Base-by-base conservation (phyloP, 2,888 invertebrate genomes). In the Drosophila ezoana region DNA sequence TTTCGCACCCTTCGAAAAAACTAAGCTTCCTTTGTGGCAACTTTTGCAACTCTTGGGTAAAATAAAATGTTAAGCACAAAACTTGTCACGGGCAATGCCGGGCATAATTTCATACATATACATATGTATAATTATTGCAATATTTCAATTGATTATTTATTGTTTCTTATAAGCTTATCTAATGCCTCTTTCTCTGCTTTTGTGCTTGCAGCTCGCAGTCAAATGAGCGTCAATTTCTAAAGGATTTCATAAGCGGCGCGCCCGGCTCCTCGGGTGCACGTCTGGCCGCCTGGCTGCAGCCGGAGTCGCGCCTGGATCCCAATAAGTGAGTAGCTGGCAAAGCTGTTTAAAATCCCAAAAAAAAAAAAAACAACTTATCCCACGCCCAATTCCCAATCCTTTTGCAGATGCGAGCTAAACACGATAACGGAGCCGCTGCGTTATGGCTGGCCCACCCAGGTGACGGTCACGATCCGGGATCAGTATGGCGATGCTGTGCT, bases 201-300 rank as follows among this genome's bases (percentile, higher is more conserved):
- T 43, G 14, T 56, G 4, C 33, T 93, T 93, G 78, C 91, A 97
- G 97, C 86, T 95, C 95, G 77, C 96, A 97, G 89, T 97, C 98
- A 28, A 98, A 98, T 91, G 98, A 98, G 91, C 94, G 97, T 6
- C 95, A 97, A 73, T 99, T 99, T 92, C 94, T 99, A 56, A 95
- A 97, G 64, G 98, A 99, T 91, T 97, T 99, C 91, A 97, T 99
- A 52, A 94, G 95, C 35, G 97, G 98, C 61, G 95, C 95, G 0
- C 95, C 96, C 18, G 96, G 96, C 10, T 94, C 95, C 0, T 97
- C 97, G 1, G 99, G 99, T 0, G 98, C 98, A 4, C 94, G 98
- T 57, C 93, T 99, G 76, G 98, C 98, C 0, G 95, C 97, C 90
- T 99, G 99, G 98, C 93, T 99, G 61, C 97, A 98, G 90, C 98